A percentile compares a stretch with the other conserved stretches of the same genome.
Conservation (phyloP, 1,140 invertebrate species). For the Cyclina sinensis region DNA sequence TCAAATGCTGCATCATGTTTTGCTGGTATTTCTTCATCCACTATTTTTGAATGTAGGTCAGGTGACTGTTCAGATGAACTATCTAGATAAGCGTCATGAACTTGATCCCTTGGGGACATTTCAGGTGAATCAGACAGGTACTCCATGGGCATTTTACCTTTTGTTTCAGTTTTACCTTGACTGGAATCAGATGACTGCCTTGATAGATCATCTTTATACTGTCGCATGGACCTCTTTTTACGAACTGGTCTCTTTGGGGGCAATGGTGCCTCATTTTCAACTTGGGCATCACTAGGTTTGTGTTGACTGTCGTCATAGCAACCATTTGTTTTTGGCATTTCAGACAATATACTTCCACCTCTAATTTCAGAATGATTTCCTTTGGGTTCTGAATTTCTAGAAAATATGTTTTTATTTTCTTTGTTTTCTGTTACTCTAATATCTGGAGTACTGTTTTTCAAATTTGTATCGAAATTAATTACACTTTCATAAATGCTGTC, state of each 20-base stretch:
- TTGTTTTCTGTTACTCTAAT: not conserved
- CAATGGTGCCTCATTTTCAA: slow-evolving; percentile 6
- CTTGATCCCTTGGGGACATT: slow-evolving; percentile 70
- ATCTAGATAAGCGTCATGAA: not conserved
- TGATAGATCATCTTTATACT: slow-evolving; percentile 1
- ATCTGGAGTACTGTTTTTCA: slow-evolving; percentile 8
- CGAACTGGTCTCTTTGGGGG: slow-evolving; percentile 59
- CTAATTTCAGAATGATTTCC: not conserved
- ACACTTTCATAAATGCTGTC: slow-evolving; percentile 54
- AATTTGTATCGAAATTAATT: slow-evolving; percentile 40
- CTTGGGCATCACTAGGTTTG: not conserved
- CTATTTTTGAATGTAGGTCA: not conserved
- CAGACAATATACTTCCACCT: not conserved
- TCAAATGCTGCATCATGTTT: not conserved
- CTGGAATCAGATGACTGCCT: slow-evolving; percentile 28
- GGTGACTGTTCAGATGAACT: not conserved
- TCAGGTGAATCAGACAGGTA: slow-evolving; percentile 69
- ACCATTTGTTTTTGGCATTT: slow-evolving; percentile 35
- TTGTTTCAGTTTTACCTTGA: not conserved
- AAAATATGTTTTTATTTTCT: slow-evolving; percentile 43
- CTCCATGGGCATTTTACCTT: slow-evolving; percentile 52
- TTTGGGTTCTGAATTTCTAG: not conserved
- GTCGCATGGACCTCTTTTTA: slow-evolving; percentile 60
- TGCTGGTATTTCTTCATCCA: not conserved
- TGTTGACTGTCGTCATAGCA: not conserved